Conservation (phyloP, 2,797 vertebrate genomes). For the Peromyscus nudipes region DNA sequence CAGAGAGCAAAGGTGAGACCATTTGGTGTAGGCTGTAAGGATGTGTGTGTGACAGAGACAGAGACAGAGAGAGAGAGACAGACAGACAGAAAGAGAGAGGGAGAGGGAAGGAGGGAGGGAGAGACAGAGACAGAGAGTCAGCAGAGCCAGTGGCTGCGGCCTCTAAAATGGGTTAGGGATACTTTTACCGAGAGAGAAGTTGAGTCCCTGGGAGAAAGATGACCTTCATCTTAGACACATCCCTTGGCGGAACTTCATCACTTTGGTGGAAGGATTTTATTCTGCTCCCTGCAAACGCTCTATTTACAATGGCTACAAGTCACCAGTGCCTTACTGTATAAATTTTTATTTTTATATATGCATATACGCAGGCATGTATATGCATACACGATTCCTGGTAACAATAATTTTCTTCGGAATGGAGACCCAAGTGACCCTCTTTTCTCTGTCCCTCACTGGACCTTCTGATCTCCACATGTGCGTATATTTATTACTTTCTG, state of each 20-base stretch:
- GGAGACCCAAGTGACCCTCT: neutral
- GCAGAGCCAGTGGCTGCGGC: neutral
- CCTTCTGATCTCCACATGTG: neutral
- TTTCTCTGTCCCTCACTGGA: neutral
- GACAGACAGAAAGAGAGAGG: too few species aligned
- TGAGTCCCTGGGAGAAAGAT: neutral
- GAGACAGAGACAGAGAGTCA: neutral
- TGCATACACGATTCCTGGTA: neutral
- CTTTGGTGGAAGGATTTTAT: neutral
- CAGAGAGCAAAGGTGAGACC: neutral
- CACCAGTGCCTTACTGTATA: neutral
- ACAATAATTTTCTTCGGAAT: neutral
- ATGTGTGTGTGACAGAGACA: neutral
- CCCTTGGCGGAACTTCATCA: conserved; percentile 1
- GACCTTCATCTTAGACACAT: neutral
- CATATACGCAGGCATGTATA: neutral
- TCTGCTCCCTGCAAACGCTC: neutral
- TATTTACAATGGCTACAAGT: neutral
- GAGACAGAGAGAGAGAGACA: too few species aligned
- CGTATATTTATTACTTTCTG: neutral
- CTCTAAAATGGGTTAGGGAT: neutral
- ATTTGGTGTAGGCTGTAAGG: neutral
- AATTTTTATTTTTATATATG: neutral
- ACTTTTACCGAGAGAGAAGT: neutral
- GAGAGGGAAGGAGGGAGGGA: too few species aligned